Percentiles rank a stretch among this genome's conserved stretches.
Evolutionary conservation across 2,888 invertebrate species (phyloP).

Genomic region (Lasioglossum marginatum): DNA sequence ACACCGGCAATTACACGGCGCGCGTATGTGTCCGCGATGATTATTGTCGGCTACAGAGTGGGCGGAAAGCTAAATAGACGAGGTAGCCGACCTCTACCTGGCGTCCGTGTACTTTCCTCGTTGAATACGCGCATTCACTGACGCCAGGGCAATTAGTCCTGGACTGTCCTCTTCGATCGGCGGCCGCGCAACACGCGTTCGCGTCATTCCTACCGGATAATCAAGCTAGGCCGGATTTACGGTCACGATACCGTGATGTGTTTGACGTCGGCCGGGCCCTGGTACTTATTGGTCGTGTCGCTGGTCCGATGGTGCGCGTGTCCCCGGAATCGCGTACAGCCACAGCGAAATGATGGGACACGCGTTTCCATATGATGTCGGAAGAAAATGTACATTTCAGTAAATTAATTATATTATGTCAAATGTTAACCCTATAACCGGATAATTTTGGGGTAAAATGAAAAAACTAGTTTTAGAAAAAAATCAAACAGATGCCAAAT

Average conservation of each 20-base stretch:
- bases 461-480: too few species aligned
- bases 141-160: slow-evolving; percentile 54
- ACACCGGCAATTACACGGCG: slow-evolving; percentile 26
- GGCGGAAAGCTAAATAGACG: slow-evolving; percentile 39
- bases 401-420: too few species aligned
- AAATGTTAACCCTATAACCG: too few species aligned
- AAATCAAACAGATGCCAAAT: too few species aligned
- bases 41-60: slow-evolving; percentile 44
- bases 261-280: slow-evolving; percentile 30
- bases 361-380: not conserved
- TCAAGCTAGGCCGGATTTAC: slow-evolving; percentile 46
- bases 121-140: slow-evolving; percentile 43
- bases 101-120: slow-evolving; percentile 50
- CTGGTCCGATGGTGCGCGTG: not conserved
- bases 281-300: slow-evolving; percentile 14
- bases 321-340: not conserved
- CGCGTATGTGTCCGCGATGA: slow-evolving; percentile 22
- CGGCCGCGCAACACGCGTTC: slow-evolving; percentile 41
- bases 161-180: slow-evolving; percentile 46
- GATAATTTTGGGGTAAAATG: too few species aligned
- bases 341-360: not conserved
- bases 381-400: not conserved
- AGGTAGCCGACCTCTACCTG: slow-evolving; percentile 14
- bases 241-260: slow-evolving; percentile 37
- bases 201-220: slow-evolving; percentile 52